Conservation (phyloP, 2,113 vertebrate genomes). For the Oryctolagus cuniculus region DNA sequence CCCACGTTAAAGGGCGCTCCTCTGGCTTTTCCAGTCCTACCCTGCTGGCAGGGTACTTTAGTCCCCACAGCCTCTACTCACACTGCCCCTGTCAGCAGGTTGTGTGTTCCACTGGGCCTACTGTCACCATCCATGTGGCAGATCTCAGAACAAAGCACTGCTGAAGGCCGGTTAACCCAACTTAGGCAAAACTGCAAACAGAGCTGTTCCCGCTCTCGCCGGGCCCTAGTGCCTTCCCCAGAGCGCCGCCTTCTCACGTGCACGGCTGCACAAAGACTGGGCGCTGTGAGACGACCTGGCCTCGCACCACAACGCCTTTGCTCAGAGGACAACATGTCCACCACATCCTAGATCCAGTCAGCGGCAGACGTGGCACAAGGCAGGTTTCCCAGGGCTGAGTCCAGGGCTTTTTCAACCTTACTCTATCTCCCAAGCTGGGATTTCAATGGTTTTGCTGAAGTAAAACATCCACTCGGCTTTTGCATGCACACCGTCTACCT, state of each 20-base stretch:
- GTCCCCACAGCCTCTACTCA: rapidly evolving
- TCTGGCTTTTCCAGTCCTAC: not conserved
- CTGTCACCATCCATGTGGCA: no score
- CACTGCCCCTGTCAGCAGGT: rapidly evolving
- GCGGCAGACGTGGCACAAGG: not conserved
- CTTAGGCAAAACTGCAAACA: not conserved
- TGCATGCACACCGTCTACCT: not conserved
- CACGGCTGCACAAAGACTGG: not conserved
- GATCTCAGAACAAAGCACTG: not conserved
- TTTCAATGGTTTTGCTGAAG: not conserved
- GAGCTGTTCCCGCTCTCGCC: not conserved
- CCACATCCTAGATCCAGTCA: not conserved
- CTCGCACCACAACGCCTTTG: not conserved
- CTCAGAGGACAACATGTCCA: not conserved
- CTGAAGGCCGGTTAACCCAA: rapidly evolving
- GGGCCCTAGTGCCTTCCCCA: not conserved
- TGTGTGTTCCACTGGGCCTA: rapidly evolving
- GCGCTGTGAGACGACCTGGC: not conserved
- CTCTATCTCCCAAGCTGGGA: not conserved
- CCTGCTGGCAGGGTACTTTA: rapidly evolving
- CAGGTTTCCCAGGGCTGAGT: not conserved
- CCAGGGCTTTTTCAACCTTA: not conserved
- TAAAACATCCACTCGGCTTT: not conserved
- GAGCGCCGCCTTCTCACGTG: not conserved
- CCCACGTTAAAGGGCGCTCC: not conserved